Evolutionary conservation across 64 coral and sea anemone genomes (phyloP), one percentile per base, ranked within the genome.

Genomic region (Stylophora pistillata): DNA sequence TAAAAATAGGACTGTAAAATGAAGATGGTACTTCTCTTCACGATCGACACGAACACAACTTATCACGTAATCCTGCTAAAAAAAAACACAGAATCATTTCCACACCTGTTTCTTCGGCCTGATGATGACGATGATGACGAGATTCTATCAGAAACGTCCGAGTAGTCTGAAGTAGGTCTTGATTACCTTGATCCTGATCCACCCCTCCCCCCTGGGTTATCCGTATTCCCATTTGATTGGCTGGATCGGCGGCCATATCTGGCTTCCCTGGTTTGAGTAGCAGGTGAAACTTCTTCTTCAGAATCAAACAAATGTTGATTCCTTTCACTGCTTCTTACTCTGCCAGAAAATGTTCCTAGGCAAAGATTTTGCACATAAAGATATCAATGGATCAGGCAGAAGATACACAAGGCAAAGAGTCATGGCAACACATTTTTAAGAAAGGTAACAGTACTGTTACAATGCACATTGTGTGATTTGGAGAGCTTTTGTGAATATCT

Each of bases 181-280:
- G 58, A 62, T 15, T 63, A 66, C 56, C 77, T 79, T 79, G 54
- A 56, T 18, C 80, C 80, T 68, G 80, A 83, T 10, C 61, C 80
- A 2, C 13, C 32, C 9, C 80, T 83, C 9, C 34, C 80, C 23
- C 62, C 80, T 10, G 7, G 31, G 26, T 33, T 68, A 69, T 69
- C 59, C 11, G 26, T 12, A 41, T 33, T 82, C 9, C 78, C 80
- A 83, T 69, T 83, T 53, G 61, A 83, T 64, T 83, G 80, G 60
- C 80, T 83, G 18, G 80, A 83, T 41, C 92, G 87, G 54, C 92
- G 92, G 23, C 92, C 92, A 94, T 94, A 75, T 79, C 69, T 90
- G 30, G 83, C 81, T 78, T 94, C 92, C 58, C 28, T 90, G 78
- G 26, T 90, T 64, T 55, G 59, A 26, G 37, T 37, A 13, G 15